Conservation (phyloP, 2,797 vertebrate species). For the Urosaurus nigricauda region DNA sequence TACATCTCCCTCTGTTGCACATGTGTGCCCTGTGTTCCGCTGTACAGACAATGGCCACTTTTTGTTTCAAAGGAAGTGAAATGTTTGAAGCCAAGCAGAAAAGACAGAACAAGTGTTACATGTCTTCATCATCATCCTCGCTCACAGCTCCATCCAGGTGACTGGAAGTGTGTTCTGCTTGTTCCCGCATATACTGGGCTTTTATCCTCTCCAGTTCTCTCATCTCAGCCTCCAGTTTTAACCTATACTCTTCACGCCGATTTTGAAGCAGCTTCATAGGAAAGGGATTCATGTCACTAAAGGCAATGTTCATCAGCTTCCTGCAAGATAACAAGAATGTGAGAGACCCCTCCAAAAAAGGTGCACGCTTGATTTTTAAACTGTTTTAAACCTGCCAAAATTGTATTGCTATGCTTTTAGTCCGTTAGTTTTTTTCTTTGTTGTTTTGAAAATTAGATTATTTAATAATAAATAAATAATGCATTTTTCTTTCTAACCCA, state of each 20-base stretch:
- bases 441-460: no score
- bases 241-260: slow-evolving; percentile 83
- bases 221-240: slow-evolving; percentile 87
- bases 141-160: slow-evolving; percentile 78
- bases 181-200: slow-evolving; percentile 82
- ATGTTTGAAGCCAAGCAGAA: not conserved
- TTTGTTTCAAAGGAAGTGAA: slow-evolving; percentile 11
- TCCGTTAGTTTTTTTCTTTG: no score
- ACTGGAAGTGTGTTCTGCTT: slow-evolving; percentile 70
- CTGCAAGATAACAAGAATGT: slow-evolving; percentile 72
- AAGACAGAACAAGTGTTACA: slow-evolving; percentile 4
- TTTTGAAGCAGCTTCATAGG: slow-evolving; percentile 86
- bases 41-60: not conserved
- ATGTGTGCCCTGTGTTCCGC: not conserved
- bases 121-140: slow-evolving; percentile 83
- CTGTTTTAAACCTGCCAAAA: no score
- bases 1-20: not conserved
- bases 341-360: no score
- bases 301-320: slow-evolving; percentile 90
- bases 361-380: not conserved
- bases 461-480: no score
- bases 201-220: slow-evolving; percentile 86
- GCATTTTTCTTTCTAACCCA: no score
- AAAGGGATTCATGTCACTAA: slow-evolving; percentile 93
- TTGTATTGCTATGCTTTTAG: no score